Percentiles rank a stretch among this genome's conserved stretches.
Conservation (phyloP, 2,113 vertebrate species). For the Bufo bufo region DNA sequence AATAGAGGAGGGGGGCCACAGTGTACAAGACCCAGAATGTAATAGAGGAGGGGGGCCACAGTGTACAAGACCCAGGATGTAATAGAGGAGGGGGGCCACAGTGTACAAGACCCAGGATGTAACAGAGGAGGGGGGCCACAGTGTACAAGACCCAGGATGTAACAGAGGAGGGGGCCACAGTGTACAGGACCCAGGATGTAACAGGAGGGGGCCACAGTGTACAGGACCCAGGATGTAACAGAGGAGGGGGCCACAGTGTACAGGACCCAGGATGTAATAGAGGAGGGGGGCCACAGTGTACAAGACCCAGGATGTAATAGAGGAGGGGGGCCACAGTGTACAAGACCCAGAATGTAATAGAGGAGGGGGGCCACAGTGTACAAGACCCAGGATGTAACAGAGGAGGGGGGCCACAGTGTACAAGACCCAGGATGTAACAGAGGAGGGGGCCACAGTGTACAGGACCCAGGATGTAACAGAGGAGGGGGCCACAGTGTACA, state of each 20-base stretch:
- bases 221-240: neutral
- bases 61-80: neutral
- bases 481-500: neutral
- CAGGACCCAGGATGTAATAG: neutral
- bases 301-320: neutral
- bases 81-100: neutral
- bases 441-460: neutral
- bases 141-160: neutral
- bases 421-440: neutral
- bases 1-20: neutral
- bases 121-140: neutral
- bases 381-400: neutral
- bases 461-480: neutral
- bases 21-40: neutral
- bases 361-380: neutral
- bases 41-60: neutral
- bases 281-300: neutral
- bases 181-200: neutral
- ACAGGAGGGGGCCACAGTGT: neutral
- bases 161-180: neutral
- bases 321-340: neutral
- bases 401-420: neutral
- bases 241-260: neutral
- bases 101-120: neutral
- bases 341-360: neutral